A percentile compares a stretch with the other conserved stretches of the same genome.
These are phyloP conservation scores for Burhinus bistriatus DNA, from an alignment of 2,113 vertebrate genomes.

Conservation along the genomic window DNA sequence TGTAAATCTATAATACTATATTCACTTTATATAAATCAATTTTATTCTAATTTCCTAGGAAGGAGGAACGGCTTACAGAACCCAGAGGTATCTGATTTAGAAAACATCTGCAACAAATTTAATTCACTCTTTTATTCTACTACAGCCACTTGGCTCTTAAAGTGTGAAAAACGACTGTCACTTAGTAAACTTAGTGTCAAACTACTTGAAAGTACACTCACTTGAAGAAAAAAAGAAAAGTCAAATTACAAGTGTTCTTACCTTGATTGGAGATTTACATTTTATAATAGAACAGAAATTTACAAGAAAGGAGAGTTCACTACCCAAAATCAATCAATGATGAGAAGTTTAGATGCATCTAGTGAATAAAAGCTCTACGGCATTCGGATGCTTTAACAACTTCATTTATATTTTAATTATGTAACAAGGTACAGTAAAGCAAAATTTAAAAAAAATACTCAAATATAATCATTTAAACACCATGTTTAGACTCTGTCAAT, in stretches of 20 bases:
- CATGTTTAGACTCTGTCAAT: not conserved
- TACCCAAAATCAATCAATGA: not conserved
- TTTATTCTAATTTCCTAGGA: constrained; percentile 7
- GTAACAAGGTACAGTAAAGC: not conserved
- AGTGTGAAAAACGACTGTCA: constrained; percentile 41
- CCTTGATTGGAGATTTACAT: not conserved
- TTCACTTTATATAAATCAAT: not conserved
- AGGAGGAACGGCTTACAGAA: not conserved
- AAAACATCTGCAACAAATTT: constrained; percentile 57
- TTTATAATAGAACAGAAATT: not conserved
- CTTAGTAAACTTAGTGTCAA: not conserved
- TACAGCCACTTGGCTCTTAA: constrained; percentile 14
- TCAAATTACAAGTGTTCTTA: not conserved
- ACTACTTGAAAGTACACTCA: constrained; percentile 22
- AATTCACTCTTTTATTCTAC: not conserved
- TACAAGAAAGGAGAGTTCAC: not conserved
- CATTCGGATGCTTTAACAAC: not conserved
- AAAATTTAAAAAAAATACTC: not conserved
- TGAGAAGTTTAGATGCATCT: not conserved
- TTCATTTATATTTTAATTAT: not conserved
- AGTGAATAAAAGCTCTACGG: not conserved
- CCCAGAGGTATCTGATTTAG: not conserved
- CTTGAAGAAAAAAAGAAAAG: not conserved
- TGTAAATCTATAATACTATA: not conserved
- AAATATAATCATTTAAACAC: not conserved